Evolutionary conservation across 2,888 invertebrate species (phyloP), one percentile per base, ranked within the genome.

Genomic region (Cremastobaeus sp.): DNA sequence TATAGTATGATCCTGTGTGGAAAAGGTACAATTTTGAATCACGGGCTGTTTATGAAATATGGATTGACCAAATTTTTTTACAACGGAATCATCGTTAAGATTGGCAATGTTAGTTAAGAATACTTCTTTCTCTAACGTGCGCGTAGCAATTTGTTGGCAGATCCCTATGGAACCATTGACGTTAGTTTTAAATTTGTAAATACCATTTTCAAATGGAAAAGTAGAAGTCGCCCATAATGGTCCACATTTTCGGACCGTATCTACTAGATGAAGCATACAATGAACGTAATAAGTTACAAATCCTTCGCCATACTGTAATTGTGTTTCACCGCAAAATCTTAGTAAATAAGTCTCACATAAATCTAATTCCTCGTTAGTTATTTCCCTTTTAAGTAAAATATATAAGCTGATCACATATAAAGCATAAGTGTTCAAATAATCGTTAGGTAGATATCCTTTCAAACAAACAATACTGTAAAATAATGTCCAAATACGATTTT

Each of bases 181-280:
- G 8, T 66, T 64, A 21, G 50, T 30, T 54, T 76, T 76, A 14
- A 76, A 62, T 9, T 39, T 45, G 21, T 50, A 73, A 28, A 70
- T 69, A 12, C 47, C 45, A 50, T 72, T 70, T 57, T 76, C 76
- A 54, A 34, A 54, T 17, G 70, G 47, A 50, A 60, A 72, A 11
- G 72, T 57, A 11, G 73, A 73, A 18, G 39, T 73, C 3, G 54
- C 25, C 60, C 70, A 74, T 12, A 74, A 60, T 34, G 77, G 77
- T 21, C 71, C 77, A 60, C 57, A 64, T 47, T 48, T 14, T 34
- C 72, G 57, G 6, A 77, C 68, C 6, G 68, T 37, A 18, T 74
- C 30, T n/a, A 47, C 55, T 3, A 65, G 12, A 37, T 77, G 77
- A 18, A 74, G 28, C 28, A 74, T 34, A 15, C 62, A 54, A 25